Conservation (phyloP, 2,113 vertebrate genomes). For the Petrocephalus microphthalmus region DNA sequence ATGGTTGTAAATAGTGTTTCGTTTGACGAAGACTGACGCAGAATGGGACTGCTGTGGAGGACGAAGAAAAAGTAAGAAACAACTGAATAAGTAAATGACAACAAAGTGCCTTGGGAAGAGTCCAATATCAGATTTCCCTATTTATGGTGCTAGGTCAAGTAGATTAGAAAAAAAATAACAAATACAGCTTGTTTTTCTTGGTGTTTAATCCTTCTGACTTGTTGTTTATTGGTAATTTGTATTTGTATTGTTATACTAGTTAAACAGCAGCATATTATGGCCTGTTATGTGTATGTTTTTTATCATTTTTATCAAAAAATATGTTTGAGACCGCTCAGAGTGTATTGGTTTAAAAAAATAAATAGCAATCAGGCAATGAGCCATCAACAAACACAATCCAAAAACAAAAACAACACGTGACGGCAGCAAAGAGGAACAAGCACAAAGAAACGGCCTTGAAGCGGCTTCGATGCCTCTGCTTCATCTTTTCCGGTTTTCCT, state of each 20-base stretch:
- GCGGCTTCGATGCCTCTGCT: too few relatives aligned
- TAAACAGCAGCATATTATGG: constrained; percentile 68
- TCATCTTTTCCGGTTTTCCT: neutral
- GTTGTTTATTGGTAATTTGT: constrained; percentile 77
- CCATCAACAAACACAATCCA: neutral
- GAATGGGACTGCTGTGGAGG: neutral
- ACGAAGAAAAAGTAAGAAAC: constrained; percentile 27
- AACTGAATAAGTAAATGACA: constrained; percentile 45
- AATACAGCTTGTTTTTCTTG: constrained; percentile 64
- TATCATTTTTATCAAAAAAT: constrained; percentile 53
- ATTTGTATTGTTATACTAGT: constrained; percentile 76
- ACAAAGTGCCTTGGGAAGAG: constrained; percentile 96
- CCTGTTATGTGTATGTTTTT: constrained; percentile 71
- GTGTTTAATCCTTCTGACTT: constrained; percentile 71
- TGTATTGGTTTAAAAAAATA: constrained; percentile 1
- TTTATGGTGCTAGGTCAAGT: constrained; percentile 78
- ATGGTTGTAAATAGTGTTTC: constrained; percentile 39
- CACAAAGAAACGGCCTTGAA: too few relatives aligned
- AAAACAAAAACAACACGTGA: neutral
- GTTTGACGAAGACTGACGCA: constrained; percentile 37
- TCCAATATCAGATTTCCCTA: constrained; percentile 74
- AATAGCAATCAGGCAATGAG: neutral
- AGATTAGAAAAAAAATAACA: constrained; percentile 36
- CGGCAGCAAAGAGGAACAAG: neutral
- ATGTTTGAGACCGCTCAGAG: constrained; percentile 70